Percentiles rank a stretch among this genome's conserved stretches.
These are phyloP conservation scores for Planococcus citri DNA, from an alignment of 1,140 invertebrate species.

Conservation along the genomic window DNA sequence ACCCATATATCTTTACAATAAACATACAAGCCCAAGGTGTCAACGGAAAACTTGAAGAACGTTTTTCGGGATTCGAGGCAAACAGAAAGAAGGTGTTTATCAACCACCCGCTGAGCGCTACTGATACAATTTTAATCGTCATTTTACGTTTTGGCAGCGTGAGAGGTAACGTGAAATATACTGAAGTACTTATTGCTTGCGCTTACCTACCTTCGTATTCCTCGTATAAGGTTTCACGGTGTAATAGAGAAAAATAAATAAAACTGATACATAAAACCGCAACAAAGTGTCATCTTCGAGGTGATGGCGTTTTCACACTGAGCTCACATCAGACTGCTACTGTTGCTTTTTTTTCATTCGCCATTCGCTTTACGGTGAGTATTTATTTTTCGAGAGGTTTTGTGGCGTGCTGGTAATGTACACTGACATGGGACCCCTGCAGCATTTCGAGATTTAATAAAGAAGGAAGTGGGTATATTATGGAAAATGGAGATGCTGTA, in stretches of 20 bases:
- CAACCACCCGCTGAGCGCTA: slow-evolving; percentile 2
- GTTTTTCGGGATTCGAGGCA: not conserved
- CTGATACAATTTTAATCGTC: slow-evolving; percentile 4
- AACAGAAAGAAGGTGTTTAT: not conserved
- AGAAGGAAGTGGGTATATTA: no score
- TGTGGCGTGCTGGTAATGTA: no score
- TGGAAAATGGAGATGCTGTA: no score
- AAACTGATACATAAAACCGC: not conserved
- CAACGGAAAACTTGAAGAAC: not conserved
- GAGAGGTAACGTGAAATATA: not conserved
- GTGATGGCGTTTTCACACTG: not conserved
- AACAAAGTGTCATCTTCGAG: not conserved
- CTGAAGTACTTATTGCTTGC: slow-evolving; percentile 18
- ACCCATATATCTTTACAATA: not conserved
- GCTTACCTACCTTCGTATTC: no score
- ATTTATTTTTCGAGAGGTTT: no score
- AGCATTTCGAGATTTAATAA: no score
- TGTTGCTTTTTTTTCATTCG: no score
- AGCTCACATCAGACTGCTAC: no score
- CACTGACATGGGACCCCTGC: no score
- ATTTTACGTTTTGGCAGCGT: slow-evolving; percentile 11
- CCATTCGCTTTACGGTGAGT: no score
- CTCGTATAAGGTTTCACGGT: slow-evolving; percentile 24
- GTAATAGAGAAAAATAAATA: not conserved
- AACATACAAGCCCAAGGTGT: not conserved